Percentiles rank a stretch among this genome's conserved stretches.
These are phyloP conservation scores for Agelastica alni DNA, from an alignment of 2,888 invertebrate genomes.

Conservation along the genomic window DNA sequence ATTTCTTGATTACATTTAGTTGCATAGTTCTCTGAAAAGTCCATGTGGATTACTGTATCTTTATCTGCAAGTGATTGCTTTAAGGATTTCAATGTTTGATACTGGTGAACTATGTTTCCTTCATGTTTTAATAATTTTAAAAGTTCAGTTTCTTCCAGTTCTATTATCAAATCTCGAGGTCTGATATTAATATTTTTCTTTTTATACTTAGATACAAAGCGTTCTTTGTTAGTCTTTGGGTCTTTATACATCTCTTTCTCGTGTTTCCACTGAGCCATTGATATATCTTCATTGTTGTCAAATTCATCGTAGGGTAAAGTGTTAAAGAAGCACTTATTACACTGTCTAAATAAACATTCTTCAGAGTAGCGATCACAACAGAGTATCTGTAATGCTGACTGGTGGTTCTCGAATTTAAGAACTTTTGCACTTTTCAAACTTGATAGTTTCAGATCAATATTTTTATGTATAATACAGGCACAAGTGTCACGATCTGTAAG, in stretches of 20 bases:
- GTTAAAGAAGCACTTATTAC: neutral
- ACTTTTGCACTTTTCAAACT: neutral
- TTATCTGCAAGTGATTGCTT: neutral
- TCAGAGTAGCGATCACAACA: neutral
- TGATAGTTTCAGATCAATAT: neutral
- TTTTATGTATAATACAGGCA: conserved; percentile 22
- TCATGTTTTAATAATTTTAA: too few species aligned
- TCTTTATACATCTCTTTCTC: neutral
- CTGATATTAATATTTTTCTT: neutral
- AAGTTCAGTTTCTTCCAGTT: neutral
- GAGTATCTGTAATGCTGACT: neutral
- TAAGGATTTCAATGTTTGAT: neutral
- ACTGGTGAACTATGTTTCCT: neutral
- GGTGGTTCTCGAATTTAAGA: neutral
- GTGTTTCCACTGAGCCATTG: neutral
- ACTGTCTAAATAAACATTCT: neutral
- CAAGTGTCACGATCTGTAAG: conserved; percentile 35
- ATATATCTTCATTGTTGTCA: neutral
- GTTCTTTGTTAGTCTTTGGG: neutral
- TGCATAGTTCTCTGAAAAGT: neutral
- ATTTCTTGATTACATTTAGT: neutral
- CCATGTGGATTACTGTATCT: too few species aligned
- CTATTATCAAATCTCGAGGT: neutral
- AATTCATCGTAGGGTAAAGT: neutral
- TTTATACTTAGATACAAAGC: neutral